phyloP scores from a whole-genome alignment of 2,888 invertebrate species.

The Pyrgus malvae region DNA sequence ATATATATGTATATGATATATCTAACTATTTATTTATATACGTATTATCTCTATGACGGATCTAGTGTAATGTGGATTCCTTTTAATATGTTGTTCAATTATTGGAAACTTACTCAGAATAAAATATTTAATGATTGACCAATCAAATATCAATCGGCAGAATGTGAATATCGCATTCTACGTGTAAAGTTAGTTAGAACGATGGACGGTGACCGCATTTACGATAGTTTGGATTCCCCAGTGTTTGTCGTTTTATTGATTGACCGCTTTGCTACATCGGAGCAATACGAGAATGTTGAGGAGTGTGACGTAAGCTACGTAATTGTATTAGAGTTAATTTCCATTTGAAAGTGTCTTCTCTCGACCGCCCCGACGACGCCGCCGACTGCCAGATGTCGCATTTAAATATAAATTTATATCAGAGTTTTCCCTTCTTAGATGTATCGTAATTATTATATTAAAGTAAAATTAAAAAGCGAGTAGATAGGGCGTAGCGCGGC shows the following conservation, averaged over 20 bases:
- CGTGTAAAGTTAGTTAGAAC: conserved; percentile 47
- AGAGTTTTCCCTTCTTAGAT: conserved; percentile 57
- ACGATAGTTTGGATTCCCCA: conserved; percentile 53
- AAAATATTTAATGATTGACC: conserved; percentile 65
- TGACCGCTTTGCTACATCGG: conserved; percentile 52
- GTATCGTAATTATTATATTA: conserved; percentile 44
- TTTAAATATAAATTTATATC: conserved; percentile 58
- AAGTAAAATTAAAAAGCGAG: conserved; percentile 44
- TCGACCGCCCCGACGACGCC: conserved; percentile 48
- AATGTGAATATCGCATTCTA: conserved; percentile 62
- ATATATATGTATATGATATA: conserved; percentile 50
- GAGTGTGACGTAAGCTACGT: conserved; percentile 62
- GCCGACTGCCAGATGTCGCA: conserved; percentile 46
- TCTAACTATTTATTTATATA: conserved; percentile 57
- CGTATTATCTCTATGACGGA: conserved; percentile 45
- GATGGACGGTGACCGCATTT: conserved; percentile 65
- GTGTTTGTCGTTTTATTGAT: conserved; percentile 47
- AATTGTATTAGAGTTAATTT: conserved; percentile 70
- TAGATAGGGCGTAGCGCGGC: conserved; percentile 36
- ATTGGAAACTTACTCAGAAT: conserved; percentile 48
- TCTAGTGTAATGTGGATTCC: conserved; percentile 68
- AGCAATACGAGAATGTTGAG: conserved; percentile 39
- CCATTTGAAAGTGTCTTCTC: conserved; percentile 67
- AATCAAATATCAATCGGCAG: conserved; percentile 61
- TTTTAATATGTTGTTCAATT: conserved; percentile 66